Base-by-base conservation (phyloP, 2,113 vertebrate genomes). In the Psilopsiagon aurifrons region DNA sequence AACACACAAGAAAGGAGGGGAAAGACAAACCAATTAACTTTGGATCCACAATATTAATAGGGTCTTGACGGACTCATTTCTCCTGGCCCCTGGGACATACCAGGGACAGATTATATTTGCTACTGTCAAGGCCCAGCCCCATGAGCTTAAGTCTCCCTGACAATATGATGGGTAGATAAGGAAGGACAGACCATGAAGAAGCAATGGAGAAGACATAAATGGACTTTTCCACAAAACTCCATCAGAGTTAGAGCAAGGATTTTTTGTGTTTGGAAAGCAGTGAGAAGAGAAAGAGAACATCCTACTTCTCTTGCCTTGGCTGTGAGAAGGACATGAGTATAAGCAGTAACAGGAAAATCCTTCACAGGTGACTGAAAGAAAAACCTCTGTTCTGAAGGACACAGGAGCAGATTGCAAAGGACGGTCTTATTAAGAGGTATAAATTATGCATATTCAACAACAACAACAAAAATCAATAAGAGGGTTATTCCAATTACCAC, bases 371-470 rank as follows among this genome's bases (percentile, higher is more conserved):
- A 78, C 3, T 16, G 49, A 59, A 81, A 60, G 39, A 66, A 83
- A 90, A 75, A 35, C 2, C 55, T 81, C 43, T 7, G 8, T 46
- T 71, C 51, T 84, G 69, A 96, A 96, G 92, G 86, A 71, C 70
- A 64, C 1, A 3, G 64, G 33, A 93, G 47, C 44, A 71, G 39
- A 47, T 64, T 64, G 39, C 67, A 87, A 91, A 85, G 29, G 83
- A 62, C 31, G 7, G 62, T 75, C 86, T 96, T 96, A 97, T 95
- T 97, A 94, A 92, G n/a, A 94, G 62, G 10, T 76, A 90, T 83
- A 97, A 96, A 95, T 94, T 91, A 95, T 64, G 59, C 70, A 89
- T 75, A 95, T 77, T 94, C 51, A 93, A 91, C 54, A 71, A 44
- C 1, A 60, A 60, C 11, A 70, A 73, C 88, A 91, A 94, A 96